A percentile compares a stretch with the other conserved stretches of the same genome.
Evolutionary conservation across 2,113 vertebrate species (phyloP).

Genomic region (Lampris incognitus): DNA sequence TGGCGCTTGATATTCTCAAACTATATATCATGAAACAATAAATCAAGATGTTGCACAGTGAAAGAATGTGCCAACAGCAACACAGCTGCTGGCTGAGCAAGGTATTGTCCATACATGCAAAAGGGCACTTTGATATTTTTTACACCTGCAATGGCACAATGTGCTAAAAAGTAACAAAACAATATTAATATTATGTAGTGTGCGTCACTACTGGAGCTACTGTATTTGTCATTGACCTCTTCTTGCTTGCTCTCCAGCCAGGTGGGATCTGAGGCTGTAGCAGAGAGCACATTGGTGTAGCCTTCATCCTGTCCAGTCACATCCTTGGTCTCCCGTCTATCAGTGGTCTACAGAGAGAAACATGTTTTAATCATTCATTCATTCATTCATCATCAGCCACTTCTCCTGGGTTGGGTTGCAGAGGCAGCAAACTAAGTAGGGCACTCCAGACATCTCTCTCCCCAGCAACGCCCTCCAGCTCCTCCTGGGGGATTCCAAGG

Average conservation of each 20-base stretch:
- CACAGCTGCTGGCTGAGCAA: constrained; percentile 33
- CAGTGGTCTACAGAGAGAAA: constrained; percentile 40
- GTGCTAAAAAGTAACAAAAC: neutral
- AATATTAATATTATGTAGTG: constrained; percentile 19
- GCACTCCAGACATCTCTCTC: too few species aligned
- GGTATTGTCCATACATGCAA: constrained; percentile 29
- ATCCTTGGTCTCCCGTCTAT: constrained; percentile 41
- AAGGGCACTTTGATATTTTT: constrained; percentile 7
- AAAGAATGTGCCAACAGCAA: constrained; percentile 51
- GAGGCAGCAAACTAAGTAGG: too few species aligned
- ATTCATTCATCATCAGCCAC: too few species aligned
- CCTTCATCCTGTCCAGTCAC: constrained; percentile 72
- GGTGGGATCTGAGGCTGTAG: constrained; percentile 65
- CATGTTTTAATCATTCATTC: neutral
- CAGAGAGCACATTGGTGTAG: constrained; percentile 28
- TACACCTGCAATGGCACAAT: constrained; percentile 23
- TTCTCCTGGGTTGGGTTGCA: too few species aligned
- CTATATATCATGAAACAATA: constrained; percentile 7
- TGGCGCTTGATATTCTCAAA: constrained; percentile 12
- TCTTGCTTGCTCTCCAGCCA: constrained; percentile 83
- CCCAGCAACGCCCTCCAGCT: too few species aligned
- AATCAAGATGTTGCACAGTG: constrained; percentile 19
- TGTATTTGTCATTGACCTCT: constrained; percentile 74
- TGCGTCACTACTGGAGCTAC: constrained; percentile 11
- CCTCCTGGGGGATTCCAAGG: too few species aligned